These are phyloP conservation scores for Maconellicoccus hirsutus DNA, from an alignment of 1,140 invertebrate genomes.

Conservation along the genomic window DNA sequence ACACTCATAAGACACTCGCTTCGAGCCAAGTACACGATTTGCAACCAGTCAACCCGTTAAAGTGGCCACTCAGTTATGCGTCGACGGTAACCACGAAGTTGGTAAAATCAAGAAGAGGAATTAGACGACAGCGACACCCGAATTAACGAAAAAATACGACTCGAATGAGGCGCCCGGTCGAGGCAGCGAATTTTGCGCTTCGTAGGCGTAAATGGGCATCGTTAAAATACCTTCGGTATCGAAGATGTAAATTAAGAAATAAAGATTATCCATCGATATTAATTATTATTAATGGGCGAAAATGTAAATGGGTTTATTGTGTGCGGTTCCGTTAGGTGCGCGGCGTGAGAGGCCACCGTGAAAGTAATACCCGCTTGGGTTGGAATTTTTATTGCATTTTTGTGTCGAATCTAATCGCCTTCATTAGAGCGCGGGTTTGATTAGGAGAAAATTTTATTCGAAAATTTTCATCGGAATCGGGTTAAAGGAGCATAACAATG, in stretches of 20 bases:
- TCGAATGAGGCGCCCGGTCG: too few relatives aligned
- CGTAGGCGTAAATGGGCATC: background rate
- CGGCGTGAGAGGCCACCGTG: background rate
- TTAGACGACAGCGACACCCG: too few relatives aligned
- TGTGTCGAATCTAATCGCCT: background rate
- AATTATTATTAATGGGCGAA: background rate
- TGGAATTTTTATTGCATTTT: conserved; percentile 1
- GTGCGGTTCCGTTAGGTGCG: background rate
- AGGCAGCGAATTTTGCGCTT: background rate
- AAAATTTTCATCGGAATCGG: background rate
- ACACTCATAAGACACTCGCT: too few relatives aligned
- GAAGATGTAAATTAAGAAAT: conserved; percentile 1
- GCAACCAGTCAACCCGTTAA: too few relatives aligned
- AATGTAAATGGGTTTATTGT: background rate
- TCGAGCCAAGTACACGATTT: too few relatives aligned
- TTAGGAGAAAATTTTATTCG: background rate
- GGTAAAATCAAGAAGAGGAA: too few relatives aligned
- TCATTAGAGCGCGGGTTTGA: background rate
- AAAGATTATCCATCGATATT: background rate
- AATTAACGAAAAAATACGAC: too few relatives aligned
- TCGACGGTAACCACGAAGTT: too few relatives aligned
- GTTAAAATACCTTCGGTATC: background rate
- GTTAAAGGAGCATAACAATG: too few relatives aligned
- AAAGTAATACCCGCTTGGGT: background rate
- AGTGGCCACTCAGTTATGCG: too few relatives aligned